Evolutionary conservation across 2,888 invertebrate species (phyloP).

Genomic region (Folsomia candida): DNA sequence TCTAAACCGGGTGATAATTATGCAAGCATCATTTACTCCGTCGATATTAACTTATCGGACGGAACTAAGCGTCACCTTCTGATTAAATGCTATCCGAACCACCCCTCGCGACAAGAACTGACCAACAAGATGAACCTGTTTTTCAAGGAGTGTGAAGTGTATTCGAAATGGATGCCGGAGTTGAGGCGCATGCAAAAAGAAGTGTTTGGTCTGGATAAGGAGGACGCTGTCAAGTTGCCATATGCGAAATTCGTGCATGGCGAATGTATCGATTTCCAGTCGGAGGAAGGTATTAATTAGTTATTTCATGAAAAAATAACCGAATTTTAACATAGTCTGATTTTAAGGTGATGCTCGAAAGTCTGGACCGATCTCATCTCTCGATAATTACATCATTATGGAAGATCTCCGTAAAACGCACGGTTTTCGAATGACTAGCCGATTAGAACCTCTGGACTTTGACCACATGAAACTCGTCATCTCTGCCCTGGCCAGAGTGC

Average conservation of each 20-base stretch:
- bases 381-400: slow-evolving; percentile 5
- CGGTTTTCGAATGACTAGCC: background rate
- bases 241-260: slow-evolving; percentile 5
- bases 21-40: background rate
- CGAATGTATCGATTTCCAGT: slow-evolving; percentile 3
- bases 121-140: background rate
- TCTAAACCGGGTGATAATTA: background rate
- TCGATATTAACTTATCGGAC: background rate
- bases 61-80: background rate
- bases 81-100: background rate
- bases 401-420: slow-evolving; percentile 3
- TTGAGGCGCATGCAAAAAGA: slow-evolving; percentile 29
- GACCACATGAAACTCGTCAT: background rate
- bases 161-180: slow-evolving; percentile 23
- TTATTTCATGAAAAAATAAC: background rate
- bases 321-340: too few species aligned
- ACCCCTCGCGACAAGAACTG: background rate
- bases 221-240: background rate
- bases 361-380: background rate
- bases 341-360: too few species aligned
- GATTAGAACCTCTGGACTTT: background rate
- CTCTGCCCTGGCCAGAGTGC: background rate
- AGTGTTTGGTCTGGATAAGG: too few species aligned
- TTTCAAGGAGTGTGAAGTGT: slow-evolving; percentile 10
- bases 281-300: too few species aligned